A percentile compares a stretch with the other conserved stretches of the same genome.
phyloP scores from a whole-genome alignment of 2,888 invertebrate genomes.

The Pterostichus madidus region DNA sequence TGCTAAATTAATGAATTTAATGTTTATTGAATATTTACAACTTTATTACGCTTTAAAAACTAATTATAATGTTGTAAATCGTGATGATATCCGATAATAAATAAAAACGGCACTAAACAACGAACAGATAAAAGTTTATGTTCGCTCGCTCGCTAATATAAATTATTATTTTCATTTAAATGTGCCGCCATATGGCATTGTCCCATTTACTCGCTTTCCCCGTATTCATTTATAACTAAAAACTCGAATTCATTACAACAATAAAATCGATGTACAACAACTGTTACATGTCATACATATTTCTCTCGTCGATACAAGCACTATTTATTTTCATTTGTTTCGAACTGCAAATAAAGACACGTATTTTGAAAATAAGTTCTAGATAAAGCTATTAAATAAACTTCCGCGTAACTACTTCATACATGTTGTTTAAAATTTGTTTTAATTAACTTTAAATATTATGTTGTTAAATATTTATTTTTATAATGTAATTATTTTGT shows the following conservation, averaged over 20 bases:
- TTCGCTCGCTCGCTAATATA: conserved; percentile 9
- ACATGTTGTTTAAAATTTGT: too few relatives aligned
- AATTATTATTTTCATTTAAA: conserved; percentile 39
- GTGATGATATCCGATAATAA: conserved; percentile 4
- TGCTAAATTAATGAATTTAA: not conserved
- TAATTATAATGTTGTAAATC: conserved; percentile 7
- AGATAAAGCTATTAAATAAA: too few relatives aligned
- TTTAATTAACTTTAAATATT: too few relatives aligned
- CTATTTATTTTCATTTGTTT: conserved; percentile 15
- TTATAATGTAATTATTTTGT: too few relatives aligned
- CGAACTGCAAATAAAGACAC: not conserved
- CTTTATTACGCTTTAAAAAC: conserved; percentile 15
- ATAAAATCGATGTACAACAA: conserved; percentile 46
- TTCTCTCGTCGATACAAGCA: not conserved
- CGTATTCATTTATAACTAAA: conserved; percentile 21
- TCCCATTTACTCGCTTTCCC: conserved; percentile 36
- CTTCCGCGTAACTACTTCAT: too few relatives aligned
- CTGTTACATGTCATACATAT: conserved; percentile 36
- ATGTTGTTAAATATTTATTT: too few relatives aligned
- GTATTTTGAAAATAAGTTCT: not conserved
- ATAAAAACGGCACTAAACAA: not conserved
- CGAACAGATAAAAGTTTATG: conserved; percentile 43
- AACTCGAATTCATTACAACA: conserved; percentile 30
- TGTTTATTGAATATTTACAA: conserved; percentile 11
- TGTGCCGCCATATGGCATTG: conserved; percentile 34